These are phyloP conservation scores for Sesia bembeciformis DNA, from an alignment of 2,888 invertebrate genomes.

Conservation along the genomic window DNA sequence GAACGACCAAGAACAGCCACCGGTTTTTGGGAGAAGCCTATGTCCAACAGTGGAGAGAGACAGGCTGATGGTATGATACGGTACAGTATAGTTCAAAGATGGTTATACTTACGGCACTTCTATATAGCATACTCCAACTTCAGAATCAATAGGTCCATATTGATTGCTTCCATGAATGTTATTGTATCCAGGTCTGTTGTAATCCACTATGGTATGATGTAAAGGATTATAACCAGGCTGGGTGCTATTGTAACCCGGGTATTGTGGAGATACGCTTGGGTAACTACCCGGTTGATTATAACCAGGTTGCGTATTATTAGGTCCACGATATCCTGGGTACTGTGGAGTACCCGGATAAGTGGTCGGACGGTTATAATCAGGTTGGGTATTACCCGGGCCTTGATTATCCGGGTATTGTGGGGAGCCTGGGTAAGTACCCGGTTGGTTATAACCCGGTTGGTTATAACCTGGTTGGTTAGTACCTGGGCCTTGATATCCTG, in stretches of 20 bases:
- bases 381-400: neutral
- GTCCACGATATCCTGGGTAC: neutral
- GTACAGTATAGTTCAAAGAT: too few relatives aligned
- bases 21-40: too few relatives aligned
- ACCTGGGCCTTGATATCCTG: neutral
- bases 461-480: neutral
- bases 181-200: slow-evolving; percentile 5
- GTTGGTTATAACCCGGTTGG: neutral
- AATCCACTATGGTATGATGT: neutral
- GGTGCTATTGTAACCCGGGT: neutral
- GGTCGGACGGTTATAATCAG: neutral
- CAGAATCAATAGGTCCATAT: slow-evolving; percentile 5
- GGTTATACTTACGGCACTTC: slow-evolving; percentile 77
- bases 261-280: neutral
- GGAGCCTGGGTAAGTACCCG: neutral
- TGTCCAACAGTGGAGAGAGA: too few relatives aligned
- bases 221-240: neutral
- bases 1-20: too few relatives aligned
- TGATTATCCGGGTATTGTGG: neutral
- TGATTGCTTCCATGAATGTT: neutral
- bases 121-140: slow-evolving; percentile 74
- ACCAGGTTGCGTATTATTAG: neutral
- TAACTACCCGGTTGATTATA: neutral
- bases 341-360: neutral
- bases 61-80: too few relatives aligned